Evolutionary conservation across 1,140 invertebrate genomes (phyloP).

Genomic region (Ridgeia piscesae): DNA sequence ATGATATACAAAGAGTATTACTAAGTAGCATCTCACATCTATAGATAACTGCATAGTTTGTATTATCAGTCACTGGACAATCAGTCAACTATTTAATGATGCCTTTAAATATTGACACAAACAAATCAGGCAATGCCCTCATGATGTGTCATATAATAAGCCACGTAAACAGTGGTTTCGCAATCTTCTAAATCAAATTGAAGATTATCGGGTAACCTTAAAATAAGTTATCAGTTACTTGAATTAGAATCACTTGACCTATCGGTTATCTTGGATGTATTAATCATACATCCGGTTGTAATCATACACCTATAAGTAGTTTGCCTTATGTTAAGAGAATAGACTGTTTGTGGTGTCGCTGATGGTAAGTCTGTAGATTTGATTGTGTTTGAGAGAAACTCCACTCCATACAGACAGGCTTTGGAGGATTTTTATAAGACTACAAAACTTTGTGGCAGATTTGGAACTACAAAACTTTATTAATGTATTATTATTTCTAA

Average conservation of each 20-base stretch:
- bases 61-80: background rate
- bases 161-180: too few species aligned
- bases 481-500: too few species aligned
- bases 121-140: background rate
- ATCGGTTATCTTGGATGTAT: background rate
- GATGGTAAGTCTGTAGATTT: background rate
- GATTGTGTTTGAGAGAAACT: background rate
- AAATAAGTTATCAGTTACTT: conserved; percentile 6
- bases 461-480: too few species aligned
- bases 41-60: background rate
- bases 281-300: background rate
- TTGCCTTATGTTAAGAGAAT: background rate
- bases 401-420: too few species aligned
- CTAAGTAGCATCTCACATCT: background rate
- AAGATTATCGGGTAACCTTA: background rate
- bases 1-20: background rate
- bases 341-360: background rate
- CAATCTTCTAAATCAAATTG: background rate
- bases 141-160: background rate
- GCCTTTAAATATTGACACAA: conserved; percentile 1
- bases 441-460: too few species aligned
- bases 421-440: too few species aligned
- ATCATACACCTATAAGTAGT: background rate
- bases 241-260: background rate
- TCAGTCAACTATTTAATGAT: background rate